Evolutionary conservation across 2,888 invertebrate species (phyloP), one percentile per base, ranked within the genome.

Genomic region (Xestoiulus laeticollis): DNA sequence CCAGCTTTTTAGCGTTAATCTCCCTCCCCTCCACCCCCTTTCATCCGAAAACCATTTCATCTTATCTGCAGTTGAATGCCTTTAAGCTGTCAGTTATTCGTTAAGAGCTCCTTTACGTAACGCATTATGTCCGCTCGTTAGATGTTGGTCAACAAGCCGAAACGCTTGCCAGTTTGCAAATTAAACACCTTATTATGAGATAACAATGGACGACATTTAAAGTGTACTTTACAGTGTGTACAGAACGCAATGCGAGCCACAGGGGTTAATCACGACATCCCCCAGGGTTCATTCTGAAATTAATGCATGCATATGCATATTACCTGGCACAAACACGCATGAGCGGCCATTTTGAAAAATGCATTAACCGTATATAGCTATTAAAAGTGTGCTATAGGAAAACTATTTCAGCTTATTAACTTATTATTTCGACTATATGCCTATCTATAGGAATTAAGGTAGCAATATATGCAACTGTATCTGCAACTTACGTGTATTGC

Each of bases 201-300:
- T 59, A 59, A 59, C 53, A 59, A 59, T 59, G 53, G 53, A n/a
- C 53, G 53, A 59, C 53, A 59, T 59, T 59, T 59, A 59, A 59
- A 59, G 53, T 59, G 53, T 59, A 59, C 53, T 59, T 59, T 59
- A 59, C 53, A 59, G n/a, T 59, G 53, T 59, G 53, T 59, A 59
- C 53, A 59, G 53, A 59, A 59, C n/a, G 53, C 53, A 59, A 59
- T 59, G 16, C 53, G 53, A 59, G 53, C 53, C 19, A 59, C 53
- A n/a, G 53, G 53, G 53, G 53, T 59, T 59, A 59, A 59, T 59
- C 53, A 59, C 53, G 53, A 59, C 53, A 59, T n/a, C 53, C 53
- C 53, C 53, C 53, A 59, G 53, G 53, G 1, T n/a, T n/a, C 53
- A 59, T 59, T 59, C 53, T 59, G n/a, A 59, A 59, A 59, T 59